phyloP scores from a whole-genome alignment of 2,888 invertebrate species.

The Callinectes sapidus region DNA sequence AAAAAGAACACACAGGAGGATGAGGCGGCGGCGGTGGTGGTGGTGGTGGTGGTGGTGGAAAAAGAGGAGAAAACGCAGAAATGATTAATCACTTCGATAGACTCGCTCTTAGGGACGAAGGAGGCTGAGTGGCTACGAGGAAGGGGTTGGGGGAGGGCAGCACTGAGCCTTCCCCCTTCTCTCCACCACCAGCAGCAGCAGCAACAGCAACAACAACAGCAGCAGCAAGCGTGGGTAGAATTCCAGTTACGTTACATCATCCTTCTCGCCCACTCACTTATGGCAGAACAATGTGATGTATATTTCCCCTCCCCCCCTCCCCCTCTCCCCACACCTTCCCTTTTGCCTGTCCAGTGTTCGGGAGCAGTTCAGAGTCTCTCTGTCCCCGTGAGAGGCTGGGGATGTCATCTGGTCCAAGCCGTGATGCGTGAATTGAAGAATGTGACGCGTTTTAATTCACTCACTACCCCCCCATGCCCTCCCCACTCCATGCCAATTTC shows the following conservation, averaged over 20 bases:
- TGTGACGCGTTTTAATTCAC: background rate
- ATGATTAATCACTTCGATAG: slow-evolving; percentile 15
- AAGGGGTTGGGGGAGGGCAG: no score
- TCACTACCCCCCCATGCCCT: background rate
- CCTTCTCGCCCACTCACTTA: background rate
- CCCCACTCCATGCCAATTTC: no score
- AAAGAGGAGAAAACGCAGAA: background rate
- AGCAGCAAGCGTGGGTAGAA: background rate
- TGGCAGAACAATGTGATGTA: background rate
- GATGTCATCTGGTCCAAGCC: background rate
- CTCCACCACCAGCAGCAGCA: background rate
- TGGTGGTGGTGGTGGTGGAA: background rate
- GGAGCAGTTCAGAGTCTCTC: background rate
- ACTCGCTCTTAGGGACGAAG: background rate
- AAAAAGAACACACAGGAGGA: background rate
- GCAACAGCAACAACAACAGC: background rate
- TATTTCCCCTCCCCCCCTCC: background rate
- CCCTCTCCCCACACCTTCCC: background rate
- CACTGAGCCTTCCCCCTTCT: background rate
- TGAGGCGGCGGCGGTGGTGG: background rate
- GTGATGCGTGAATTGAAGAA: background rate
- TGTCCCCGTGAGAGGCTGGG: background rate
- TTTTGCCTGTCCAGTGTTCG: background rate
- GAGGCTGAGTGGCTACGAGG: background rate
- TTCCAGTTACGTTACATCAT: background rate